Base-by-base conservation (phyloP, 2,888 invertebrate species). In the Terebella lapidaria region DNA sequence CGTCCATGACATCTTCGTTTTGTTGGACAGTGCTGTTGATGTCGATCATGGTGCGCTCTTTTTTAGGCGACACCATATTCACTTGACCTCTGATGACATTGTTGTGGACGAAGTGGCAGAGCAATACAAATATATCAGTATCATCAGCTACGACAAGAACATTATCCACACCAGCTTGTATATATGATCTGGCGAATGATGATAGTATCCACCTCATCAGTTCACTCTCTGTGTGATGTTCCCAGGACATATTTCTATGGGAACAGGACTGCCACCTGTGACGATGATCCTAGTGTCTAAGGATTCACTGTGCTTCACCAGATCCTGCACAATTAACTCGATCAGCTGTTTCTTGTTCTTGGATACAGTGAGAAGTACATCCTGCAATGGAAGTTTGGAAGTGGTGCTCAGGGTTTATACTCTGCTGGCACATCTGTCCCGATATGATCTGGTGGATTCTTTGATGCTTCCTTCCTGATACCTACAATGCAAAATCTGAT, bases 281-380 rank as follows among this genome's bases (percentile, higher is more conserved):
- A 49, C 22, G 18, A 49, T 18, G 5, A 10, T 15, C 49, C 24
- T 22, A 3, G n/a, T 3, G 20, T 25, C 10, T 22, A 57, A 57
- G 26, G 25, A 20, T 25, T 57, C 3, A 27, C 25, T 57, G 20
- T 57, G 47, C 25, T 18, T 26, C 1, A 26, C 28, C 3, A 57
- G 49, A 24, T 46, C 57, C 24, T 46, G 47, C 46, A 24, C 15
- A 10, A 57, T 46, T 18, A 46, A 27, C 10, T 26, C 28, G 15
- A 57, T 49, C 2, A 57, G 28, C 28, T 57, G 57, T 56, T 56
- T 22, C n/a, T n/a, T n/a, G n/a, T n/a, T n/a, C n/a, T 15, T 46
- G 46, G 22, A 24, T 10, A 46, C 56, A 15, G 45, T 56, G 4
- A 56, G 22, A 15, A 56, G 10, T 3, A 47, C 56, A 22, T 28